Evolutionary conservation across 1,140 invertebrate genomes (phyloP), one percentile per base, ranked within the genome.

Genomic region (Temnothorax longispinosus): DNA sequence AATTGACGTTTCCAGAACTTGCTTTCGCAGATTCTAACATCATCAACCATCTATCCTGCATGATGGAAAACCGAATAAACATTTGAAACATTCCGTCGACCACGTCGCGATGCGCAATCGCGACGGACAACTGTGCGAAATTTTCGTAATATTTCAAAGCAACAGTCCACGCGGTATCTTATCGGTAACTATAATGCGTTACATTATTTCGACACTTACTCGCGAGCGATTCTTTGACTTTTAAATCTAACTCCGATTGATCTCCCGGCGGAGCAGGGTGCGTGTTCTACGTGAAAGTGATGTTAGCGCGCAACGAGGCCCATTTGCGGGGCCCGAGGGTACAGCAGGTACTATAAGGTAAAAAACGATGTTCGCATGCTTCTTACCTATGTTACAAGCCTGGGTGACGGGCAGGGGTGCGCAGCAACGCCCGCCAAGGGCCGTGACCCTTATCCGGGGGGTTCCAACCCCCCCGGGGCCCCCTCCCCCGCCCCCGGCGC

Each of bases 401-500:
- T 95, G 95, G 87, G 95, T 95, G 91, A 95, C 94, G 92, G 94
- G 94, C 88, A 95, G 93, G 92, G 94, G 95, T 90, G 94, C 94
- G 91, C 94, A 95, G 92, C 94, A 95, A 91, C 94, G 92, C 89
- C 94, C 93, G 91, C 94, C 94, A 87, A 95, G 94, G 92, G 94
- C 93, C 74, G 95, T 93, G 90, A 95, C 94, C 93, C 95, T 95
- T 93, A 95, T 94, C 87, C 95, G 92, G 92, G 95, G 94, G 93
- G 94, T 93, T 84, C 93, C 93, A 81, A 92, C 92, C 95, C 96
- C 94, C 95, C 96, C 96, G 96, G 94, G 97, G 97, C 93, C 97
- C 96, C 93, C 96, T 97, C 97, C 94, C 97, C 97, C 95, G 96
- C 96, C 95, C 96, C 96, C 96, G 93, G 92, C 95, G 94, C 93